phyloP scores from a whole-genome alignment of 2,888 invertebrate species.

The Branchipolynoe longqiensis region DNA sequence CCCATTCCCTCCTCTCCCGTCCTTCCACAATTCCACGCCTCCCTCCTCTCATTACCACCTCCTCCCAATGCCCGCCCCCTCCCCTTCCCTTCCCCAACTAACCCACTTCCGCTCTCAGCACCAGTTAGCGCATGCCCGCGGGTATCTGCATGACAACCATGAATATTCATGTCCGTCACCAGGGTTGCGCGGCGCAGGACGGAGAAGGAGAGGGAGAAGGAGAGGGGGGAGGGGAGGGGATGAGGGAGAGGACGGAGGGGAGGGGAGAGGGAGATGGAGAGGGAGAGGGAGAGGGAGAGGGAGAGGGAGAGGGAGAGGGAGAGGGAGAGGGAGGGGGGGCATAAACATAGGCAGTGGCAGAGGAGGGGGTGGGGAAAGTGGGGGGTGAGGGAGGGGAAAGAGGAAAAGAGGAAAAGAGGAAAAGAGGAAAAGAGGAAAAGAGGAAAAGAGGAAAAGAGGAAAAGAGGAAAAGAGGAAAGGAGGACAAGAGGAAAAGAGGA shows the following conservation, averaged over 20 bases:
- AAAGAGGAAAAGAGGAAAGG: too few relatives aligned
- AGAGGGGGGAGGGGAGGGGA: neutral
- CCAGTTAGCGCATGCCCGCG: too few relatives aligned
- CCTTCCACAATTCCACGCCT: neutral
- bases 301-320: neutral
- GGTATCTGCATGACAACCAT: neutral
- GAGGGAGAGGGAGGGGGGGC: constrained; percentile 8
- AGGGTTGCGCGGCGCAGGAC: neutral
- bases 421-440: too few relatives aligned
- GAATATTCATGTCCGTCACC: constrained; percentile 9
- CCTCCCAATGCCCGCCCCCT: neutral
- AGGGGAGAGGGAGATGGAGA: too few relatives aligned
- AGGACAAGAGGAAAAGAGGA: too few relatives aligned
- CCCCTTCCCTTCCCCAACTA: neutral
- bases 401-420: too few relatives aligned
- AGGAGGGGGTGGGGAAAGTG: neutral
- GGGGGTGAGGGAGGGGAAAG: constrained; percentile 4
- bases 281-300: neutral
- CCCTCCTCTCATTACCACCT: neutral
- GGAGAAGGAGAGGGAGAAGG: neutral
- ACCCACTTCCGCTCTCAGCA: neutral
- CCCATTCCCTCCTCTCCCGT: neutral
- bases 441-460: too few relatives aligned
- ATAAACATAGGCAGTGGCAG: neutral
- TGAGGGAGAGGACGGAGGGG: neutral